Percentiles rank a stretch among this genome's conserved stretches.
Conservation (phyloP, 2,888 invertebrate genomes). For the Trypoxylon attenuatum region DNA sequence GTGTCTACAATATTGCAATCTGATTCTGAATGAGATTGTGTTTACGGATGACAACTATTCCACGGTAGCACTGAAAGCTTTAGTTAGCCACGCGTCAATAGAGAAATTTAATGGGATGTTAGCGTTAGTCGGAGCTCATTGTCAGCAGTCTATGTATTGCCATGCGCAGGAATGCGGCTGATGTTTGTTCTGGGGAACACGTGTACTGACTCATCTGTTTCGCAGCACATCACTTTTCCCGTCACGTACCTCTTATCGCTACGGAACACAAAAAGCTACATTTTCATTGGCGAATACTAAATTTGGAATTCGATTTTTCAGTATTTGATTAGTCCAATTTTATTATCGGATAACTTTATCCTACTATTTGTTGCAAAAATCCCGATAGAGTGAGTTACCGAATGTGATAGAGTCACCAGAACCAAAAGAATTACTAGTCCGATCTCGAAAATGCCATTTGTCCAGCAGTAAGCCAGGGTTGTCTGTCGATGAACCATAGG, state of each 20-base stretch:
- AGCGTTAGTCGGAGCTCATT: conserved; percentile 22
- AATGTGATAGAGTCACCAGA: not conserved
- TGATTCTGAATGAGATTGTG: too few relatives aligned
- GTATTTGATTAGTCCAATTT: not conserved
- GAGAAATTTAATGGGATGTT: conserved; percentile 24
- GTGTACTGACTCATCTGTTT: not conserved
- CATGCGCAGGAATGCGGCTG: conserved; percentile 5
- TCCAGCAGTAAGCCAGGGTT: not conserved
- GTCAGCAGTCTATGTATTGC: conserved; percentile 17
- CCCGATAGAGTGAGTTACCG: not conserved
- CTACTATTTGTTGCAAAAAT: not conserved
- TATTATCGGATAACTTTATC: not conserved
- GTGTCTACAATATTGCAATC: too few relatives aligned
- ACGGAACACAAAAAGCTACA: too few relatives aligned
- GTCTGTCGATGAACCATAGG: conserved; percentile 33
- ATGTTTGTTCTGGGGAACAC: conserved; percentile 5
- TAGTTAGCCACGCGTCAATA: not conserved
- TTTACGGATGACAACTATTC: too few relatives aligned
- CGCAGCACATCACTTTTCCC: not conserved
- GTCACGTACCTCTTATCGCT: not conserved
- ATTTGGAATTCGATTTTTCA: too few relatives aligned
- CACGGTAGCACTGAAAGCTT: too few relatives aligned
- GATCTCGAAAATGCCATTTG: not conserved
- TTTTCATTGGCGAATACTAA: too few relatives aligned
- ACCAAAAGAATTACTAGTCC: not conserved